These are phyloP conservation scores for Neotoxoptera formosana DNA, from an alignment of 1,140 invertebrate species.

Conservation along the genomic window DNA sequence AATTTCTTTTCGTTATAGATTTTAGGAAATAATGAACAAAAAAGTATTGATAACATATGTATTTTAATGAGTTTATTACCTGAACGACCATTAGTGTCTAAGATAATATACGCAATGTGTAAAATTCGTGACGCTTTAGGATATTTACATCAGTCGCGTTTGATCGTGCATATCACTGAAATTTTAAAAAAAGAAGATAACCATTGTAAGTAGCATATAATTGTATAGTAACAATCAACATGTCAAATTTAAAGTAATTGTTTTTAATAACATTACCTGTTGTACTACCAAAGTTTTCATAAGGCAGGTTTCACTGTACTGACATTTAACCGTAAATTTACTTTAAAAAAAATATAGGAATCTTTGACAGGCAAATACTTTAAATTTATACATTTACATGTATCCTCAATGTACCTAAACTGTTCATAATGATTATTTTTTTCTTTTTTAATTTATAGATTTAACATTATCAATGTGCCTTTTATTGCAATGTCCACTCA, in stretches of 20 bases:
- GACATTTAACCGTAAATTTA: not conserved
- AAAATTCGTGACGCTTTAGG: not conserved
- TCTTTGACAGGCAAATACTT: not conserved
- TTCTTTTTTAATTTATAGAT: constrained; percentile 56
- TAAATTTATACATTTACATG: not conserved
- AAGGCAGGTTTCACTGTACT: not conserved
- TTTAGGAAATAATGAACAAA: not conserved
- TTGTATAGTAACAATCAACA: not conserved
- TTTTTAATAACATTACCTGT: not conserved
- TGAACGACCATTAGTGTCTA: not conserved
- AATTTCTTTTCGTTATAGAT: constrained; percentile 24
- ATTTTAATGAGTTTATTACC: constrained; percentile 38
- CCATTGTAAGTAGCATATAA: constrained; percentile 34
- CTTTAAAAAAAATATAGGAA: not conserved
- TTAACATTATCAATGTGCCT: constrained; percentile 58
- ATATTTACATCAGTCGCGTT: not conserved
- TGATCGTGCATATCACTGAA: constrained; percentile 6
- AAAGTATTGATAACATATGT: not conserved
- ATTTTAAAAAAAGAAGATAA: constrained; percentile 35
- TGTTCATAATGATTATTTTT: not conserved
- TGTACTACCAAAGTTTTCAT: not conserved
- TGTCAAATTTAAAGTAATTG: not conserved
- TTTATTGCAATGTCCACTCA: constrained; percentile 59
- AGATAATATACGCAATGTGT: constrained; percentile 29
- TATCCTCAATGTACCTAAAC: not conserved